These are phyloP conservation scores for Ateles fusciceps DNA, from an alignment of 2,797 vertebrate species.

Conservation along the genomic window DNA sequence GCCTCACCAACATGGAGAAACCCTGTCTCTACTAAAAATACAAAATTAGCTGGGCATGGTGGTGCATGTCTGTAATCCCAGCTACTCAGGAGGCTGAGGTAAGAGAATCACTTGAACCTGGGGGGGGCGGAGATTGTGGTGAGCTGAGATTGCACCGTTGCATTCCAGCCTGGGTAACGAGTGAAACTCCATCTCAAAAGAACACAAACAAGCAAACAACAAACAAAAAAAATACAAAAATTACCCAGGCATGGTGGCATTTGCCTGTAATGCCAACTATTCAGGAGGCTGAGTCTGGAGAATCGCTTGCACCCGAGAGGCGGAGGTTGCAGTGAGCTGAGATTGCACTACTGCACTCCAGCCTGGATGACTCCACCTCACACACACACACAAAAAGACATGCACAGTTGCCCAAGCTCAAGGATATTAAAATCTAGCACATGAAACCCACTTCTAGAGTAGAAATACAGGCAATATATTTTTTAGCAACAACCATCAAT, in stretches of 20 bases:
- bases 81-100: no score
- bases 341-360: not conserved
- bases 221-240: no score
- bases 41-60: no score
- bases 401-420: not conserved
- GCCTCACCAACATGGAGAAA: not conserved
- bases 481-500: not conserved
- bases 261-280: not conserved
- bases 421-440: slow-evolving; percentile 10
- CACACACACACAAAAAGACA: not conserved
- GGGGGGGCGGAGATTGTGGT: no score
- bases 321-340: not conserved
- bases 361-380: no score
- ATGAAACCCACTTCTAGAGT: not conserved
- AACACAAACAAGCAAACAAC: no score
- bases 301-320: not conserved
- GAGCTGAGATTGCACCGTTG: no score
- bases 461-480: not conserved
- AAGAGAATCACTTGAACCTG: no score
- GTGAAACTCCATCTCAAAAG: no score
- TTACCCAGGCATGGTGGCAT: no score
- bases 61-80: no score
- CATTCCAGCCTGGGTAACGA: no score
- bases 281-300: not conserved
- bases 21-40: not conserved